Conservation (phyloP, 35 echinoderm and acorn worm genomes). For the Apostichopus californicus region DNA sequence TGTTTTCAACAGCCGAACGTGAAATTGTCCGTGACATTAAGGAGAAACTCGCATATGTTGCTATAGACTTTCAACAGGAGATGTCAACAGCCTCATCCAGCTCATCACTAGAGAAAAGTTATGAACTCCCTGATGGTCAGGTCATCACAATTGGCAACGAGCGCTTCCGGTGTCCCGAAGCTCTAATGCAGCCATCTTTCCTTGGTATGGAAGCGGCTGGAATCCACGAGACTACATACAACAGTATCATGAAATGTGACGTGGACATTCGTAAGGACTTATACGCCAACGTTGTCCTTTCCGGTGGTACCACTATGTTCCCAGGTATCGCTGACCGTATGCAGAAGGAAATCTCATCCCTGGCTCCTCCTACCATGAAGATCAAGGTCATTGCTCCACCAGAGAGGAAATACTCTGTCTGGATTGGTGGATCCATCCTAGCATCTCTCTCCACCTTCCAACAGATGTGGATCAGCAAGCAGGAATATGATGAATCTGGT, state of each 20-base stretch:
- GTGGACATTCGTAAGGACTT: conserved; percentile 53
- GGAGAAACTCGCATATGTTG: not conserved
- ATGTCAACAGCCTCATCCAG: not conserved
- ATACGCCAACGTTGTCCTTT: conserved; percentile 83
- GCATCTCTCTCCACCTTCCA: conserved; percentile 56
- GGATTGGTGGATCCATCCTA: conserved; percentile 82
- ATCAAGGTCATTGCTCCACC: conserved; percentile 91
- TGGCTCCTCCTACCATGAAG: conserved; percentile 90
- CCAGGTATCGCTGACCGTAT: conserved; percentile 59
- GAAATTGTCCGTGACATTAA: conserved; percentile 28
- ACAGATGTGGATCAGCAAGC: conserved; percentile 72
- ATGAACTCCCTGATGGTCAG: too few relatives aligned
- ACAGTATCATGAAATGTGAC: conserved; percentile 73
- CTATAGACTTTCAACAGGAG: not conserved
- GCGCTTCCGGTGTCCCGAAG: conserved; percentile 35
- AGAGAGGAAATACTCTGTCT: conserved; percentile 93
- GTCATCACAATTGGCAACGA: too few relatives aligned
- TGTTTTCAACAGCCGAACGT: not conserved
- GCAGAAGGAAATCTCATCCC: conserved; percentile 62
- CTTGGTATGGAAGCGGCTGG: conserved; percentile 48
- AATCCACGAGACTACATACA: conserved; percentile 35
- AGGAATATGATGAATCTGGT: conserved; percentile 63
- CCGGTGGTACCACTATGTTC: conserved; percentile 92
- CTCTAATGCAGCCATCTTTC: conserved; percentile 42
- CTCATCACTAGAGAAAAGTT: conserved; percentile 9